Evolutionary conservation across 1,140 invertebrate species (phyloP), one percentile per base, ranked within the genome.

Genomic region (Oscheius sp.): DNA sequence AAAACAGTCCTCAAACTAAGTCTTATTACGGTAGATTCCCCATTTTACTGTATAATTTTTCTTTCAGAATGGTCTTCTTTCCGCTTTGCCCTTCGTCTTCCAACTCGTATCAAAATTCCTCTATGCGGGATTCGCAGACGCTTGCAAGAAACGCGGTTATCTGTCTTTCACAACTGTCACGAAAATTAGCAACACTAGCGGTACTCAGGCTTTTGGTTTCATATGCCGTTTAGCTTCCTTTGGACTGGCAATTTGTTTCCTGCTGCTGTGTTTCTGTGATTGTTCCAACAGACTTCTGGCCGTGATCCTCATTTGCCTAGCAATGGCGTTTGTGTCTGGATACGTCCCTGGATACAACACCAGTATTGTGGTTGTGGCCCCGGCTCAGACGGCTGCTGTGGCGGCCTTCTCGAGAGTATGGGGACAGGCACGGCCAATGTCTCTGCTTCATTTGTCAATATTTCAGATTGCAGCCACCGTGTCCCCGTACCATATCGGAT

Each of bases 271-370:
- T 20, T 79, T 77, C 45, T 81, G 77, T 61, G 83, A 83, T 58
- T 83, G 81, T 68, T 63, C 62, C 20, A 46, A 72, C 26, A 34
- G 74, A 10, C 46, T 34, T 20, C 29, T 65, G 31, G 81, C 81
- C 18, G 78, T 83, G 55, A 38, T 68, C 20, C 49, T 84, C 4
- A 77, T 83, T n/a, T 71, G 79, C 26, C 36, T 42, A 13, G 79
- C 83, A 2, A 72, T 83, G 63, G 83, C 81, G 3, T 68, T 83
- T 28, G 68, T 65, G 29, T 84, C 83, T 32, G 81, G 81, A 26
- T 83, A 80, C 68, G 82, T 83, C 49, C 81, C 81, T 7, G 81
- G 81, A 38, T 83, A 84, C 71, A 85, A 84, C 49, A 83, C 81
- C 10, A 81, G 82, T 74, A 72, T 81, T 26, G 81, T 83, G n/a